Conservation (phyloP, 2,113 vertebrate species). For the Platichthys flesus region DNA sequence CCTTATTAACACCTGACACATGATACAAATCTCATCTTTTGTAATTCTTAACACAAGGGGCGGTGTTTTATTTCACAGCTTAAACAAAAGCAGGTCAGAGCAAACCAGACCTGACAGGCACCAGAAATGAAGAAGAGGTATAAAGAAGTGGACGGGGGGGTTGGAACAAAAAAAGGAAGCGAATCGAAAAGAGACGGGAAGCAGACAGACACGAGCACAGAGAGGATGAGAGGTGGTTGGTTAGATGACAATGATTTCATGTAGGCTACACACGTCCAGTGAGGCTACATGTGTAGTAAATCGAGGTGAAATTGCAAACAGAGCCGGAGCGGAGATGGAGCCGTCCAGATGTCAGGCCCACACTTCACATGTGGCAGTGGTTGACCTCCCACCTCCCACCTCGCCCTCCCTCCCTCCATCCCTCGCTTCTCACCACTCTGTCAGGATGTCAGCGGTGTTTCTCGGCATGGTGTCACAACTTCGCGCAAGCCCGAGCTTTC, state of each 20-base stretch:
- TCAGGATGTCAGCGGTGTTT: constrained; percentile 66
- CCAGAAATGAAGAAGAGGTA: not conserved
- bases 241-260: constrained; percentile 5
- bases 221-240: constrained; percentile 5
- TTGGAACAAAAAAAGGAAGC: constrained; percentile 7
- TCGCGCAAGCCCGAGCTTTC: constrained; percentile 13
- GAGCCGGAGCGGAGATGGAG: constrained; percentile 12
- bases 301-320: not conserved
- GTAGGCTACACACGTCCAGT: not conserved
- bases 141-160: not conserved
- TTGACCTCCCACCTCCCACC: constrained; percentile 73
- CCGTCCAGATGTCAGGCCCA: constrained; percentile 58
- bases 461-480: constrained; percentile 41
- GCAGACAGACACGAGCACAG: not conserved
- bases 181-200: constrained; percentile 9
- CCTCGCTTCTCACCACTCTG: constrained; percentile 60
- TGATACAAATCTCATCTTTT: too few species aligned
- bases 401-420: constrained; percentile 29
- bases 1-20: too few species aligned
- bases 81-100: not conserved
- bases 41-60: too few species aligned
- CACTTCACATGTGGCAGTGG: constrained; percentile 76
- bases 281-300: not conserved
- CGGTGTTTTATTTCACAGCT: too few species aligned
- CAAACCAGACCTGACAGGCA: not conserved